Conservation (phyloP, 2,113 vertebrate species). For the Chauna torquata region DNA sequence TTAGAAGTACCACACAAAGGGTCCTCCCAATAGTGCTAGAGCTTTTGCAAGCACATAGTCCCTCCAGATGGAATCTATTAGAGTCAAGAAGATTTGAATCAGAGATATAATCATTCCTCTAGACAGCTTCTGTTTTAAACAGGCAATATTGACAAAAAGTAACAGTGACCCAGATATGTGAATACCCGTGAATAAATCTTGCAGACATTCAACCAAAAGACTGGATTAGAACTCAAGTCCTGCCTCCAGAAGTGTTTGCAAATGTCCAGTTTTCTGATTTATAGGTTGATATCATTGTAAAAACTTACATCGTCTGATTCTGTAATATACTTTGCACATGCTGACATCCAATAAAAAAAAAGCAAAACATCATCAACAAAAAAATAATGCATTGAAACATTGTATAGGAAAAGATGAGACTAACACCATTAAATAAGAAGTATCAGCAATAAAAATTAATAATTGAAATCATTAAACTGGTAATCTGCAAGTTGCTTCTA, state of each 20-base stretch:
- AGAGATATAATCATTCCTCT: background rate
- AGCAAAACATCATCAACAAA: no score
- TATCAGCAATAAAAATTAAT: background rate
- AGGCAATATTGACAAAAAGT: background rate
- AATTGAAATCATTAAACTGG: background rate
- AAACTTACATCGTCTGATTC: background rate
- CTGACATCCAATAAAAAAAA: background rate
- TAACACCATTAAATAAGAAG: background rate
- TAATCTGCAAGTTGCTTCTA: background rate
- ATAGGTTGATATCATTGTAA: background rate
- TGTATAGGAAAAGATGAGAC: background rate
- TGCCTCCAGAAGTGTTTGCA: background rate
- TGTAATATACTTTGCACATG: background rate
- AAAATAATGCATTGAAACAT: background rate
- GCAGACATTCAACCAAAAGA: background rate
- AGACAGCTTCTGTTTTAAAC: background rate
- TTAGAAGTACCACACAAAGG: background rate
- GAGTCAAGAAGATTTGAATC: constrained; percentile 5
- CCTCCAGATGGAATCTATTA: constrained; percentile 16
- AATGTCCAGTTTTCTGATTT: background rate
- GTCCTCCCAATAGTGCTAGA: background rate
- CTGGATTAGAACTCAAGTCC: background rate
- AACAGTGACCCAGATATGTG: background rate
- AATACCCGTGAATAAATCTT: constrained; percentile 3
- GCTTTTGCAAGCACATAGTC: background rate